Conservation (phyloP, 1,140 invertebrate genomes). For the Prorops nasuta region DNA sequence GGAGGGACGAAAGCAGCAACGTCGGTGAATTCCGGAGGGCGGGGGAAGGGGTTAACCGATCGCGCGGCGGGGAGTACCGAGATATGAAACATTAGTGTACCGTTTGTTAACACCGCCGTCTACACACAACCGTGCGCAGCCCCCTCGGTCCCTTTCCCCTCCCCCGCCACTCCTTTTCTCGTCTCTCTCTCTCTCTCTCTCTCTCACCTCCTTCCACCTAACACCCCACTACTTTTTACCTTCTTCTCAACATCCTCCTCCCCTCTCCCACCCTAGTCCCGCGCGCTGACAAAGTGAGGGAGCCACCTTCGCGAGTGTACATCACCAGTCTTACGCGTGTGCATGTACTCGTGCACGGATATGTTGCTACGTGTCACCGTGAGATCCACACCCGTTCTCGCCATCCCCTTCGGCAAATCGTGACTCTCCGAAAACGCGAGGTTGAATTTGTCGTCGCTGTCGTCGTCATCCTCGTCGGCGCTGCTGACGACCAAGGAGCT, state of each 20-base stretch:
- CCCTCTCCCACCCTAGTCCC: no score
- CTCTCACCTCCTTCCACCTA: slow-evolving; percentile 12
- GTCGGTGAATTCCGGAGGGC: no score
- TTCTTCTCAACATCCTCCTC: neutral
- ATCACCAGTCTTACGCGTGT: no score
- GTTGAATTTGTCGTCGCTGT: slow-evolving; percentile 27
- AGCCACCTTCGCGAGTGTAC: no score
- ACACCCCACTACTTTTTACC: slow-evolving; percentile 13
- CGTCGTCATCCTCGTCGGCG: slow-evolving; percentile 18
- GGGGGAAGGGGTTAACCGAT: neutral
- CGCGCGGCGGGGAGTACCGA: slow-evolving; percentile 35
- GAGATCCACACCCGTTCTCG: no score
- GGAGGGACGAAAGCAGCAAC: no score
- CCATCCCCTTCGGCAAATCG: slow-evolving; percentile 8
- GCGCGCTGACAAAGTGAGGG: no score
- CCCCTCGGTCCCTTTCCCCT: slow-evolving; percentile 9
- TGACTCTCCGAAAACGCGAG: slow-evolving; percentile 30
- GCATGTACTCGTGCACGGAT: no score
- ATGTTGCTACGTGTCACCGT: no score
- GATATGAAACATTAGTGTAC: slow-evolving; percentile 57
- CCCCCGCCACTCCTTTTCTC: slow-evolving; percentile 1
- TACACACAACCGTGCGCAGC: slow-evolving; percentile 43
- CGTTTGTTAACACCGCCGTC: slow-evolving; percentile 55
- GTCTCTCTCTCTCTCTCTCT: slow-evolving; percentile 1
- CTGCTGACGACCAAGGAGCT: no score